Evolutionary conservation across 2,797 vertebrate genomes (phyloP).

Genomic region (Atherinosoma microstoma): DNA sequence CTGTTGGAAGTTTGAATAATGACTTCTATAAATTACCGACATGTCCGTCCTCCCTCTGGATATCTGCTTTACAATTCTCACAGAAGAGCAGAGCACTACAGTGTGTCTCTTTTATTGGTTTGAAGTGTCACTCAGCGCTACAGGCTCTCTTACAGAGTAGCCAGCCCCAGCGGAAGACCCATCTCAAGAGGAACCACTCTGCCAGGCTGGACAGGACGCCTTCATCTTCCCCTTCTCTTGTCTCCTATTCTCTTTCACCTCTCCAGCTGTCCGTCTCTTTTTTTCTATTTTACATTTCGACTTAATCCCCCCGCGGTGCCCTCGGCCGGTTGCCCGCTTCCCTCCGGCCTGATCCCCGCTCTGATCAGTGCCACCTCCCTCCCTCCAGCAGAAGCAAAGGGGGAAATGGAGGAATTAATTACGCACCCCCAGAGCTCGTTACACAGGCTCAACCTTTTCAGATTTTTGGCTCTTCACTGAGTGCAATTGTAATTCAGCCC

Average conservation of each 20-base stretch:
- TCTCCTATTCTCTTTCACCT: slow-evolving; percentile 27
- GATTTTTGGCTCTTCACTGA: slow-evolving; percentile 68
- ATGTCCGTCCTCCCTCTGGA: slow-evolving; percentile 12
- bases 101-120: slow-evolving; percentile 48
- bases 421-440: slow-evolving; percentile 75
- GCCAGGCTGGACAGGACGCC: slow-evolving; percentile 50
- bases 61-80: slow-evolving; percentile 52
- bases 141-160: slow-evolving; percentile 64
- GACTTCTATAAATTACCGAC: slow-evolving; percentile 27
- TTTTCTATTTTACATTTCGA: slow-evolving; percentile 51
- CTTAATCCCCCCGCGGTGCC: slow-evolving; percentile 60
- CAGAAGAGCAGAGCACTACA: slow-evolving; percentile 36
- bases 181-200: slow-evolving; percentile 58
- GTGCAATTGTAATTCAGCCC: slow-evolving; percentile 74
- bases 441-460: slow-evolving; percentile 60
- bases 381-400: slow-evolving; percentile 19
- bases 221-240: slow-evolving; percentile 1
- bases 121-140: slow-evolving; percentile 60
- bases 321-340: slow-evolving; percentile 46
- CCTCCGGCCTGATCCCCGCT: slow-evolving; percentile 54
- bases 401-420: slow-evolving; percentile 79
- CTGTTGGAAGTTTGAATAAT: slow-evolving; percentile 6
- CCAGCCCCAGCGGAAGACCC: slow-evolving; percentile 62
- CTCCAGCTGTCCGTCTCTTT: slow-evolving; percentile 28
- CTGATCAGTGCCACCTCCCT: slow-evolving; percentile 65